Base-by-base conservation (phyloP, 1,140 invertebrate genomes). In the Panagrolaimus sp. region DNA sequence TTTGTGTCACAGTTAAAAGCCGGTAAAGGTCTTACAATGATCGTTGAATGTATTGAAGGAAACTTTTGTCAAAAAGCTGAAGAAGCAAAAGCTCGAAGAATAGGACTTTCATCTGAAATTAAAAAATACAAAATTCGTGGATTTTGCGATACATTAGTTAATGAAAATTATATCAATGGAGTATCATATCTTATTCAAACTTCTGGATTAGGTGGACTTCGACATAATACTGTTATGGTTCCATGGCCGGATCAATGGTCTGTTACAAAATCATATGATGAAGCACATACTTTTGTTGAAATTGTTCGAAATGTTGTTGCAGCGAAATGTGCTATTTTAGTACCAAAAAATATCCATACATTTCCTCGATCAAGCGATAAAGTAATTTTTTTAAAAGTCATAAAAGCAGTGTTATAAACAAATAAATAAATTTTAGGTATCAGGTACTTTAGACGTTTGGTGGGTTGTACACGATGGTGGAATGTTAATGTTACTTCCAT, bases 361-460 rank as follows among this genome's bases (percentile, higher is more conserved):
- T 82, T 82, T 70, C 80, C 80, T 13, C 48, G 57, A 7, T 68
- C 67, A 14, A 74, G 57, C 16, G 78, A 74, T 27, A 81, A 78
- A 62, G 72, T 80, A 57, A 27, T 20, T 27, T 20, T 25, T 16
- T 20, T 57, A 20, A n/a, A 20, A 57, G 27, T 11, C 20, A 20
- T n/a, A 14, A 23, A 25, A 25, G 9, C 1, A 57, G 11, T 16
- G 11, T 20, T 57, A 25, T 57, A 27, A 13, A 25, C 51, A 57
- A 57, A 7, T 38, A 61, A 43, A 20, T 44, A 42, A 44, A 61
- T 72, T 74, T 72, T 46, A 70, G 65, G 2, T 96, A 72, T 87
- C 89, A 68, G 96, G 96, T 3, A 93, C 92, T 78, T 97, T 99
- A 81, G 96, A 99, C 84, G 90, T 99, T 65, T 99, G 96, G 96